Percentiles rank a stretch among this genome's conserved stretches.
Conservation (phyloP, 2,888 invertebrate genomes). For the Athrips mouffetella region DNA sequence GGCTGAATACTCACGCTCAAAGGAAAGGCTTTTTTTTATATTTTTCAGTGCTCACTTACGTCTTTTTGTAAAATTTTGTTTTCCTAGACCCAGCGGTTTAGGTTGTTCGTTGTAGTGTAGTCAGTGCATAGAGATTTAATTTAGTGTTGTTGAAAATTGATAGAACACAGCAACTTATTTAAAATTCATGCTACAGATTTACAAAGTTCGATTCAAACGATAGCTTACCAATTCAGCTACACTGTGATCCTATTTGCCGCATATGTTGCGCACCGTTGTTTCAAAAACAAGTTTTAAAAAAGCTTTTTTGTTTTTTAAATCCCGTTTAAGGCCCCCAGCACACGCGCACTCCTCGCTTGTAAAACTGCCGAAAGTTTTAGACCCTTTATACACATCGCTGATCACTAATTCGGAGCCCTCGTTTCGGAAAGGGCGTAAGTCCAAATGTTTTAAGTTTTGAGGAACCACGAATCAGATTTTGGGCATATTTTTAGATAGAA, state of each 20-base stretch:
- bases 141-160: too few relatives aligned
- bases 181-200: not conserved
- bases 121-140: too few relatives aligned
- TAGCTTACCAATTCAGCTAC: not conserved
- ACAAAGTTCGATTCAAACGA: not conserved
- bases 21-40: too few relatives aligned
- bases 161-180: too few relatives aligned
- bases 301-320: constrained; percentile 46
- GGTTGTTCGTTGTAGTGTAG: too few relatives aligned
- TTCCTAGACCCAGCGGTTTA: too few relatives aligned
- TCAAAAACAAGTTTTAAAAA: constrained; percentile 15
- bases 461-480: not conserved
- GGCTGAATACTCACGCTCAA: too few relatives aligned
- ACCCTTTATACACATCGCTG: constrained; percentile 71
- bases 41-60: too few relatives aligned
- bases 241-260: not conserved
- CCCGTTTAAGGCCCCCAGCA: constrained; percentile 49
- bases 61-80: too few relatives aligned
- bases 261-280: constrained; percentile 3
- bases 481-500: not conserved
- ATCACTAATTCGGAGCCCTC: constrained; percentile 56
- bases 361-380: constrained; percentile 64
- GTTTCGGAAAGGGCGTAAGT: constrained; percentile 46
- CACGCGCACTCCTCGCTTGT: constrained; percentile 39
- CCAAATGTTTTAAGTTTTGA: not conserved